Percentiles rank a stretch among this genome's conserved stretches.
Conservation (phyloP, 2,113 vertebrate genomes). For the Lipotes vexillifer region DNA sequence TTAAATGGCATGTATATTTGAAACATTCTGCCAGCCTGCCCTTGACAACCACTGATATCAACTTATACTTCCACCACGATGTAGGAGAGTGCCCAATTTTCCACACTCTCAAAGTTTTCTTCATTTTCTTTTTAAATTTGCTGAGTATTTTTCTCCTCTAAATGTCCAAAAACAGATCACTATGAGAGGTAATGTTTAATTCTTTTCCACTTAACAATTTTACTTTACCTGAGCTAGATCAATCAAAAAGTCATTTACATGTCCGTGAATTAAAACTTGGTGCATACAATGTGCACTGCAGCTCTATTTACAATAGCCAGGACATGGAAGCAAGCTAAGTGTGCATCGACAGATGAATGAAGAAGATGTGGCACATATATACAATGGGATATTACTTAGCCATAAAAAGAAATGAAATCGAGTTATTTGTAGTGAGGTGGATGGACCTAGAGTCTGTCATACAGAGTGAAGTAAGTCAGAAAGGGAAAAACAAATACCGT, state of each 20-base stretch:
- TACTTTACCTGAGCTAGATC: slow-evolving; percentile 20
- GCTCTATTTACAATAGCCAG: no score
- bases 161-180: not conserved
- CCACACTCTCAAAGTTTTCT: not conserved
- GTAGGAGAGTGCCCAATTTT: not conserved
- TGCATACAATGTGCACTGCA: not conserved
- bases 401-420: no score
- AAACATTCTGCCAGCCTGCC: not conserved
- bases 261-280: slow-evolving; percentile 55
- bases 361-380: no score
- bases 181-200: slow-evolving; percentile 23
- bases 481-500: no score
- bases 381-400: no score
- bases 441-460: no score
- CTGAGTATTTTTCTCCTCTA: not conserved
- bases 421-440: no score
- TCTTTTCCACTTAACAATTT: slow-evolving; percentile 21
- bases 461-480: no score
- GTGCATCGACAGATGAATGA: no score
- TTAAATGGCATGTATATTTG: not conserved
- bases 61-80: not conserved
- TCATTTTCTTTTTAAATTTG: slow-evolving; percentile 8
- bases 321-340: no score
- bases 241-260: slow-evolving; percentile 61
- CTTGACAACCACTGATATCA: not conserved